Evolutionary conservation across 2,888 invertebrate genomes (phyloP).

Genomic region (Scrobipalpa atriplicella): DNA sequence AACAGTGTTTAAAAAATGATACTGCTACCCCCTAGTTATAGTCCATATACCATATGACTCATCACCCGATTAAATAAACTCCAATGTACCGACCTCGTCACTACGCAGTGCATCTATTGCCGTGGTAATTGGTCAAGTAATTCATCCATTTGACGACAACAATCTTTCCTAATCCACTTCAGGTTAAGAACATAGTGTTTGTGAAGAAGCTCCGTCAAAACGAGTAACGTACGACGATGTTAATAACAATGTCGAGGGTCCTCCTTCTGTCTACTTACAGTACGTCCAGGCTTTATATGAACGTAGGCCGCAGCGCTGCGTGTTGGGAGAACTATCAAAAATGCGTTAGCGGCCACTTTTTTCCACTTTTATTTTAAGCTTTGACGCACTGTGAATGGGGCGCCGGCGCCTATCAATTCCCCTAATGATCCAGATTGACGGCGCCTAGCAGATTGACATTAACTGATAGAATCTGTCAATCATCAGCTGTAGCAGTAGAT

Average conservation of each 20-base stretch:
- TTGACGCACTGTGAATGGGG: constrained; percentile 45
- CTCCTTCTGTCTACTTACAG: no score
- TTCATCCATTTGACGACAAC: background rate
- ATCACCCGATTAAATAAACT: background rate
- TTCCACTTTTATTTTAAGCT: constrained; percentile 28
- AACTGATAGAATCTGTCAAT: constrained; percentile 10
- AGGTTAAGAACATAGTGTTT: background rate
- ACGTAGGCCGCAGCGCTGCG: no score
- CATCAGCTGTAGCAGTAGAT: background rate
- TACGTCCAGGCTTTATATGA: no score
- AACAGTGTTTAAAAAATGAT: constrained; percentile 26
- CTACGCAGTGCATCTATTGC: constrained; percentile 8
- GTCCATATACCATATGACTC: background rate
- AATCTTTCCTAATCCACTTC: background rate
- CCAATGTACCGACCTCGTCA: background rate
- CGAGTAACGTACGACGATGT: no score
- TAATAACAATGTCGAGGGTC: no score
- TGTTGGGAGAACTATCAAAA: no score
- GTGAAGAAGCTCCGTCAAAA: background rate
- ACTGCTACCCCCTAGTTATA: background rate
- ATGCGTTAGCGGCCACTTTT: no score
- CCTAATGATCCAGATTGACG: constrained; percentile 69
- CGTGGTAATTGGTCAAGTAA: no score
- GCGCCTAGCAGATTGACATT: constrained; percentile 36
- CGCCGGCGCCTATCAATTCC: constrained; percentile 75